Percentiles rank a stretch among this genome's conserved stretches.
These are phyloP conservation scores for Corbicula japonica DNA, from an alignment of 2,888 invertebrate genomes.

Conservation along the genomic window DNA sequence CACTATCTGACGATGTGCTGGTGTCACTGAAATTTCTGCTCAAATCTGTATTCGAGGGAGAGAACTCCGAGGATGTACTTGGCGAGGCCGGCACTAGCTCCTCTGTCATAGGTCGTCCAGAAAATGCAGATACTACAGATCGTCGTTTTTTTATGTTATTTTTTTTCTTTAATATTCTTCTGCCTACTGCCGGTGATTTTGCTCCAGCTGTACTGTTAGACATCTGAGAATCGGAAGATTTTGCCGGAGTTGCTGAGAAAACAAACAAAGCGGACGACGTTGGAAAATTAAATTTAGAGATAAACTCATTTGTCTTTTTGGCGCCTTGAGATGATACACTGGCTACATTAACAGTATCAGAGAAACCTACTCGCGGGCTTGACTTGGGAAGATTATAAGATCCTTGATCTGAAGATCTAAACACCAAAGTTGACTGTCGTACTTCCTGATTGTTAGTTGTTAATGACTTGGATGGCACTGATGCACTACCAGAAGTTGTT, in stretches of 20 bases:
- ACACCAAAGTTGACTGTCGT: no score
- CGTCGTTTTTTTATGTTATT: background rate
- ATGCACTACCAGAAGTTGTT: no score
- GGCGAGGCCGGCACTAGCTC: slow-evolving; percentile 8
- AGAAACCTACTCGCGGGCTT: no score
- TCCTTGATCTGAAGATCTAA: no score
- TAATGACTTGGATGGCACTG: no score
- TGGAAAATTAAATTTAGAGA: background rate
- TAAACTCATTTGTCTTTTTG: no score
- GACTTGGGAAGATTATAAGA: no score
- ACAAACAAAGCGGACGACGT: slow-evolving; percentile 10
- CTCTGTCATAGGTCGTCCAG: slow-evolving; percentile 1
- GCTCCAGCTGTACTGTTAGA: background rate
- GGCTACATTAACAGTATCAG: no score
- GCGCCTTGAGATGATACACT: no score
- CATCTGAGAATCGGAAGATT: background rate
- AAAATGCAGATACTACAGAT: slow-evolving; percentile 10
- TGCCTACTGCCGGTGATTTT: background rate
- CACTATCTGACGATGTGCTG: slow-evolving; percentile 23
- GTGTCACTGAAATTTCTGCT: slow-evolving; percentile 11
- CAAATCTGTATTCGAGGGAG: background rate
- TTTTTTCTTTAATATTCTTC: background rate
- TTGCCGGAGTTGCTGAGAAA: slow-evolving; percentile 6
- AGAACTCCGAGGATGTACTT: slow-evolving; percentile 25
- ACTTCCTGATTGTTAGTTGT: no score